Evolutionary conservation across 2,888 invertebrate species (phyloP), one percentile per base, ranked within the genome.

Genomic region (Pseudeuparius sepicola): DNA sequence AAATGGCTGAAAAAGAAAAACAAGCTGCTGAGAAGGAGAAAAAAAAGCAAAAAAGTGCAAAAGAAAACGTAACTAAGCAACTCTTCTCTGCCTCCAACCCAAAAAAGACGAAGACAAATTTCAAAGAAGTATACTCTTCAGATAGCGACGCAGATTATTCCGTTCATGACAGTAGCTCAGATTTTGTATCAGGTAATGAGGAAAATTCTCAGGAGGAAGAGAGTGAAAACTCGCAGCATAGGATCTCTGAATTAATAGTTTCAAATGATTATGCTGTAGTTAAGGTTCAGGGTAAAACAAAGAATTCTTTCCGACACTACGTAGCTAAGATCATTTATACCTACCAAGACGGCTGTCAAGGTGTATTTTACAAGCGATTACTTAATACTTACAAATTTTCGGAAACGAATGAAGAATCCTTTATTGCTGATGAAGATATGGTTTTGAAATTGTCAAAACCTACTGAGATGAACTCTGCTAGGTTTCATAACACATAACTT

Each of bases 1-100:
- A 35, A 35, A n/a, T 26, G 18, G 30, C n/a, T 17, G 39, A 35
- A 35, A 39, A 31, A 26, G 31, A 39, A 35, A 39, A 24, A 34
- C 23, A 14, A 14, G 16, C 27, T 33, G 23, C 14, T 27, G 37
- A 33, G 13, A 36, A 36, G 18, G 31, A 36, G 17, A 36, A 13
- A 25, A 14, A 38, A 29, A 38, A 26, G 20, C 10, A 38, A 34
- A 33, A 25, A 12, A 5, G 30, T 16, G 17, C 24, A 28, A 34
- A 30, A 34, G 25, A 31, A 37, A 37, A 24, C n/a, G 28, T 27
- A n/a, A 26, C 27, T 34, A 34, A 28, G 18, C 20, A 17, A 28
- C 18, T 18, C 7, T 34, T 34, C 28, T 9, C 28, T 28, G 14
- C 10, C 5, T 9, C 28, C 26, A 35, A 31, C 11, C 18, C 31